phyloP scores from a whole-genome alignment of 2,113 vertebrate species.

The Varanus salvator region DNA sequence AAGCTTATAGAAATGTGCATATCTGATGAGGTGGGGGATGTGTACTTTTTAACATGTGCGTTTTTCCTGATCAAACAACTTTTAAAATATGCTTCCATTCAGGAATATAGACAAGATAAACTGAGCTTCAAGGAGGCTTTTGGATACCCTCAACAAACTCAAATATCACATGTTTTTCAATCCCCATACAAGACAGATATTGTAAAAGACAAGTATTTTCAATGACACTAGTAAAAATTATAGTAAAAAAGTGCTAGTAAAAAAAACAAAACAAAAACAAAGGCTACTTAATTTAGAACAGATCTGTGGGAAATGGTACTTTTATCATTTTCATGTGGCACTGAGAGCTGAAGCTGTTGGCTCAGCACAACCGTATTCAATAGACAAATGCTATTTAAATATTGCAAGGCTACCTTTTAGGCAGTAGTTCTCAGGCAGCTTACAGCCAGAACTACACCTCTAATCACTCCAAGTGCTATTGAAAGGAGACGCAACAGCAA shows the following conservation, averaged over 20 bases:
- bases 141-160: too few relatives aligned
- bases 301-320: background rate
- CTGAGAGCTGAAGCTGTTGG: background rate
- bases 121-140: too few relatives aligned
- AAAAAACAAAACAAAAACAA: background rate
- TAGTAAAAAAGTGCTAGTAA: too few relatives aligned
- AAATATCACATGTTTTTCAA: too few relatives aligned
- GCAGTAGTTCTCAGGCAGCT: background rate
- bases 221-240: background rate
- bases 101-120: too few relatives aligned
- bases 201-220: background rate
- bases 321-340: background rate
- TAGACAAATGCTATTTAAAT: background rate
- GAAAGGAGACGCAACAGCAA: conserved; percentile 21
- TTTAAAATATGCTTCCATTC: too few relatives aligned
- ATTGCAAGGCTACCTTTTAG: background rate
- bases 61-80: too few relatives aligned
- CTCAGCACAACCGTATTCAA: background rate
- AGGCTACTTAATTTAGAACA: background rate
- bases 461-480: background rate
- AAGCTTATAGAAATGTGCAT: too few relatives aligned
- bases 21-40: too few relatives aligned
- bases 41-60: too few relatives aligned
- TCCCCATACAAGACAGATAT: background rate
- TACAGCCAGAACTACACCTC: background rate